phyloP scores from a whole-genome alignment of 2,888 invertebrate genomes.

The Tipula lateralis region DNA sequence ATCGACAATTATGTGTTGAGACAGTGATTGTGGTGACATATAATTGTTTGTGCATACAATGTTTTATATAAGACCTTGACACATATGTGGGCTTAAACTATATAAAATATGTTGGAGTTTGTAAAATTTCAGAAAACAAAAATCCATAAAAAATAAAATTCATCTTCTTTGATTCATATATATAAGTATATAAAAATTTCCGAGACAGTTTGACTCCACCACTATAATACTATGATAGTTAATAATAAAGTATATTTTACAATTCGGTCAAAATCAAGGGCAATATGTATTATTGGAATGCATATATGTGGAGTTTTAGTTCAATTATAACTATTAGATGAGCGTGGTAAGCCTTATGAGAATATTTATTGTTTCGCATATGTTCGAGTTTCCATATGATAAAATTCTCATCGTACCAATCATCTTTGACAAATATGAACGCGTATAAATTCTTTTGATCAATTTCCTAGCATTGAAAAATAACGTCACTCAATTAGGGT shows the following conservation, averaged over 20 bases:
- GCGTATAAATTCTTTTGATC: neutral
- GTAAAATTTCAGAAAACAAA: neutral
- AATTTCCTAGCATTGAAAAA: neutral
- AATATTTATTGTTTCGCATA: too few species aligned
- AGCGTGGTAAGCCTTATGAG: too few species aligned
- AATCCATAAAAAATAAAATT: neutral
- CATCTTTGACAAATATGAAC: neutral
- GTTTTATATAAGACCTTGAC: conserved; percentile 24
- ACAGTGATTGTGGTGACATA: conserved; percentile 14
- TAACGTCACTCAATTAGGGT: neutral
- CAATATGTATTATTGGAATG: neutral
- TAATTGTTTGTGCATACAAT: neutral
- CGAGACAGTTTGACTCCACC: neutral
- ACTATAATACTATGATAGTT: neutral
- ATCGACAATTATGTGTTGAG: conserved; percentile 19
- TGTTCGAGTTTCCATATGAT: neutral
- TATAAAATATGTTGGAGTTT: conserved; percentile 6
- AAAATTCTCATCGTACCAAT: neutral
- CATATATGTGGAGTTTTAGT: neutral
- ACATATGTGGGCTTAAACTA: neutral
- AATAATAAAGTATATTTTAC: neutral
- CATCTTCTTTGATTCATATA: neutral
- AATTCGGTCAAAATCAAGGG: neutral
- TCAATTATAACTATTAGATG: neutral
- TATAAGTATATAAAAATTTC: neutral